Percentiles rank a stretch among this genome's conserved stretches.
Evolutionary conservation across 2,113 vertebrate genomes (phyloP).

Genomic region (Orthonyx spaldingii): DNA sequence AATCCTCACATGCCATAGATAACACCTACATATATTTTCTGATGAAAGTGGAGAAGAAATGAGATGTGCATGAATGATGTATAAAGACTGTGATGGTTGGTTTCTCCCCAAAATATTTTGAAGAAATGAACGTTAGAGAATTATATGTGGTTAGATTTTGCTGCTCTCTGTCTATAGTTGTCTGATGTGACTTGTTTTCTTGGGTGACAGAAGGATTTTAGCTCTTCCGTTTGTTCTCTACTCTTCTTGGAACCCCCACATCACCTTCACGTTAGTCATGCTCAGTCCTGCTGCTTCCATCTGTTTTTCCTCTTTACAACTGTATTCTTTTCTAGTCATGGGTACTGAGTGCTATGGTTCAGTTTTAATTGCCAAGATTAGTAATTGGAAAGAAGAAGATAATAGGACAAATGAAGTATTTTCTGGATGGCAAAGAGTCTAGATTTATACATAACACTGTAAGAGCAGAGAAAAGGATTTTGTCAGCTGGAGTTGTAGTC

Average conservation of each 20-base stretch:
- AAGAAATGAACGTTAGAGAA: neutral
- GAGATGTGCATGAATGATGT: neutral
- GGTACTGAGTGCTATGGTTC: neutral
- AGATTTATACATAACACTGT: too few species aligned
- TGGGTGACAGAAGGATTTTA: neutral
- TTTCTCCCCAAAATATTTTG: neutral
- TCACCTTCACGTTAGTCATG: neutral
- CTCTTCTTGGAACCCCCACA: neutral
- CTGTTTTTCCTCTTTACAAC: neutral
- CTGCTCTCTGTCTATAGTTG: neutral
- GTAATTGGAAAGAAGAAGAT: neutral
- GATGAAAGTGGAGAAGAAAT: neutral
- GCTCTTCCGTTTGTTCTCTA: neutral
- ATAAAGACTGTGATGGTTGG: neutral
- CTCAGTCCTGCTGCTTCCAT: neutral
- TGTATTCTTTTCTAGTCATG: neutral
- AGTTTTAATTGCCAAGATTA: neutral
- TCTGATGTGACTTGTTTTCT: neutral
- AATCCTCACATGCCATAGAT: neutral
- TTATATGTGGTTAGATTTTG: neutral
- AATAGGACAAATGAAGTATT: neutral
- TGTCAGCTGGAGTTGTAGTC: neutral
- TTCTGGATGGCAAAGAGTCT: neutral
- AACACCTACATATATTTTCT: neutral
- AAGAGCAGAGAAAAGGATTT: neutral